Evolutionary conservation across 1,140 invertebrate species (phyloP).

Genomic region (Rhagoletis zephyria): DNA sequence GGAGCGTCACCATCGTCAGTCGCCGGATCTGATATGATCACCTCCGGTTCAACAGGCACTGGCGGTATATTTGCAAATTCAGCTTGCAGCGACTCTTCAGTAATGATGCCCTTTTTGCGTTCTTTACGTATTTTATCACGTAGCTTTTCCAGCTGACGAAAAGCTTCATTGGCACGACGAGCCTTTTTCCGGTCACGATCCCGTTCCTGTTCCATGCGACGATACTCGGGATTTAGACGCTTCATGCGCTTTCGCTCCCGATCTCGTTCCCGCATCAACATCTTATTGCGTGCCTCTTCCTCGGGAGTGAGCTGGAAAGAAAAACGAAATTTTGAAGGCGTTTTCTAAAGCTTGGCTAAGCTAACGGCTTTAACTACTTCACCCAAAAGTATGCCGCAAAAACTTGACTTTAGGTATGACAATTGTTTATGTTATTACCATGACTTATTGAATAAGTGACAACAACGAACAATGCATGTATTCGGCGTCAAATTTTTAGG

Average conservation of each 20-base stretch:
- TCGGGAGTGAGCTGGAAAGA: conserved; percentile 68
- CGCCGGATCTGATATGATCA: conserved; percentile 59
- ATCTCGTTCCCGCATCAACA: conserved; percentile 69
- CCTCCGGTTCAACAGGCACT: conserved; percentile 69
- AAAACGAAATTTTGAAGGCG: background rate
- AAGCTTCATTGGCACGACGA: conserved; percentile 68
- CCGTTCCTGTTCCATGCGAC: conserved; percentile 68
- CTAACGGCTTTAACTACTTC: too few species aligned
- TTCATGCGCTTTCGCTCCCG: conserved; percentile 70
- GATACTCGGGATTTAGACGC: conserved; percentile 70
- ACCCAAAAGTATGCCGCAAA: too few species aligned
- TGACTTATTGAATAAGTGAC: too few species aligned
- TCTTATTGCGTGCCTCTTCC: conserved; percentile 68
- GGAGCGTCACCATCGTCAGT: conserved; percentile 54
- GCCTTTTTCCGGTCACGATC: conserved; percentile 71
- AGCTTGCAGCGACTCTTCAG: conserved; percentile 65
- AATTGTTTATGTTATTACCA: too few species aligned
- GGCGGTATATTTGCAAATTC: conserved; percentile 62
- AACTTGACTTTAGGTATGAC: too few species aligned
- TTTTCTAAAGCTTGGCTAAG: too few species aligned
- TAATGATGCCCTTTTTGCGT: conserved; percentile 68
- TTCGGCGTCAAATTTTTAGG: too few species aligned
- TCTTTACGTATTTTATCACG: conserved; percentile 72
- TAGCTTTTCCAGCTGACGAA: conserved; percentile 69
- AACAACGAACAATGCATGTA: too few species aligned